phyloP scores from a whole-genome alignment of 2,113 vertebrate species.

The Ornithorhynchus anatinus region DNA sequence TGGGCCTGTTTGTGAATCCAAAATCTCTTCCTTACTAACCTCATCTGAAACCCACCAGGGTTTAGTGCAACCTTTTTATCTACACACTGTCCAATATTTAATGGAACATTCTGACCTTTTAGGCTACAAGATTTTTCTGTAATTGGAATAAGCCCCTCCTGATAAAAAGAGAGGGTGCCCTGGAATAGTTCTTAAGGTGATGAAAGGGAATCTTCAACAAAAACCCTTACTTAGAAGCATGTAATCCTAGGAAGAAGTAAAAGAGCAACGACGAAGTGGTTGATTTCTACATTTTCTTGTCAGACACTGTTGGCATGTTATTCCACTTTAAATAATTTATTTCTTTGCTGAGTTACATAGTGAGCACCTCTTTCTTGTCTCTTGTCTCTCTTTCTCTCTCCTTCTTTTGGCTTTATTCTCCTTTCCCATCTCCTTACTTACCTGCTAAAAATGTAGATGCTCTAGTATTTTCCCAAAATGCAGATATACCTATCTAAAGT shows the following conservation, averaged over 20 bases:
- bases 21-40: too few relatives aligned
- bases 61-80: too few relatives aligned
- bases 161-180: not conserved
- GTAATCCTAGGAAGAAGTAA: constrained; percentile 14
- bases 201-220: not conserved
- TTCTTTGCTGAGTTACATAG: not conserved
- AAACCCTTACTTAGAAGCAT: not conserved
- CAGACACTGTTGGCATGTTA: not conserved
- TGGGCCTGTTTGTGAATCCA: too few relatives aligned
- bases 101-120: too few relatives aligned
- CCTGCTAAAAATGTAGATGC: not conserved
- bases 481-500: not conserved
- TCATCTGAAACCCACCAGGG: too few relatives aligned
- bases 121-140: too few relatives aligned
- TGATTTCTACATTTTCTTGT: constrained; percentile 6
- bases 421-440: not conserved
- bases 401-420: not conserved
- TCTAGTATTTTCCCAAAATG: not conserved
- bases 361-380: not conserved
- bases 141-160: too few relatives aligned
- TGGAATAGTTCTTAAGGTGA: not conserved
- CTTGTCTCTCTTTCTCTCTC: not conserved
- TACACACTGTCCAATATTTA: too few relatives aligned
- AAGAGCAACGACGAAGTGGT: not conserved
- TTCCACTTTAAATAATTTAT: constrained; percentile 18